Evolutionary conservation across 2,888 invertebrate genomes (phyloP), one percentile per base, ranked within the genome.

Genomic region (Agriopis aurantiaria): DNA sequence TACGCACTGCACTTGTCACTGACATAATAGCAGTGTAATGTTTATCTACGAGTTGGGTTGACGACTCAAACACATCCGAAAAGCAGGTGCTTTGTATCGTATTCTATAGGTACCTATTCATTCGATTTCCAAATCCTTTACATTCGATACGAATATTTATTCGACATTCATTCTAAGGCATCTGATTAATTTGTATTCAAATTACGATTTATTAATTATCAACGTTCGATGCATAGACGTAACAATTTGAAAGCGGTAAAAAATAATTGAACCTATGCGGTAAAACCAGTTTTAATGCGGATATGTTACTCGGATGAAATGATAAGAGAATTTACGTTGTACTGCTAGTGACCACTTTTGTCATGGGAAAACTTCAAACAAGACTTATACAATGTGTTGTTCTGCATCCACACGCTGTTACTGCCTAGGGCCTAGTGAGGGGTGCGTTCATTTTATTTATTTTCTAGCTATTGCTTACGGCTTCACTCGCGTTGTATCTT

Each of bases 201-300:
- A 58, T 45, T 46, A 23, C 58, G 45, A 33, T 48, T 40, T 41
- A 49, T 12, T 56, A 48, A 57, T 65, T 56, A 57, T 51, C 40
- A 51, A 41, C 41, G 52, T 12, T 65, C 58, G 52, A 65, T 59
- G 41, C 40, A 57, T 57, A 65, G 59, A 60, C 65, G 65, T 65
- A 65, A 66, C 66, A 60, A 11, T 46, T 60, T 48, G 66, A 66
- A 66, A 66, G 66, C 49, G 66, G 53, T 45, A 60, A 65, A 51
- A 59, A 66, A 66, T 66, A 66, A 66, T 66, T 60, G 55, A 60
- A 60, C 66, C 53, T 66, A 66, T 14, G 46, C 40, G 17, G 59
- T 41, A 53, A 53, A 60, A 60, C 59, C 66, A 60, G 59, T 66
- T 66, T 8, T 53, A 40, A 40, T 46, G 8, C 59, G 59, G 58